Conservation (phyloP, 2,113 vertebrate species). For the Clarias gariepinus region DNA sequence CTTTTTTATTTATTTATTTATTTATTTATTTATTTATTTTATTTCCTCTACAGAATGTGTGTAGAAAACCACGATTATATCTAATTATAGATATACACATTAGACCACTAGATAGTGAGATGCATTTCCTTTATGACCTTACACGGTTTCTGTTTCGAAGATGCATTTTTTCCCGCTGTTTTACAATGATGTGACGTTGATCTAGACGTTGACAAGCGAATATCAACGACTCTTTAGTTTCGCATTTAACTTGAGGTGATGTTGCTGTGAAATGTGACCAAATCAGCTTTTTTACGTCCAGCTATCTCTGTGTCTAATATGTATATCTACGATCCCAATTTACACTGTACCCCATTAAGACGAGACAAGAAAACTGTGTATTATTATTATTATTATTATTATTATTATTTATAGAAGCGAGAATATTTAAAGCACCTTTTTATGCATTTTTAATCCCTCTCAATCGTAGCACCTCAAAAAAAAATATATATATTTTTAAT, state of each 20-base stretch:
- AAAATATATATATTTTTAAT: background rate
- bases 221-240: background rate
- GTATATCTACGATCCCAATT: background rate
- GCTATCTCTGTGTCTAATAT: background rate
- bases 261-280: background rate
- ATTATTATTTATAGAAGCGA: background rate
- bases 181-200: no score
- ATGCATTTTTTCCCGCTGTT: background rate
- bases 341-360: background rate
- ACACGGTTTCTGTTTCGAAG: background rate
- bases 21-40: constrained; percentile 51
- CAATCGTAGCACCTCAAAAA: background rate
- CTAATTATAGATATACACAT: constrained; percentile 18
- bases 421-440: background rate
- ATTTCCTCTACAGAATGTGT: constrained; percentile 29
- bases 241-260: background rate
- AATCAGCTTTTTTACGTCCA: background rate
- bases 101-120: background rate
- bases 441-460: constrained; percentile 5
- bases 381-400: constrained; percentile 22
- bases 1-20: constrained; percentile 35
- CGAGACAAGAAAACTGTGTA: constrained; percentile 30
- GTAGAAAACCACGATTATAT: constrained; percentile 12
- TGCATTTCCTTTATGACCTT: background rate
- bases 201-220: background rate